Conservation (phyloP, 2,113 vertebrate genomes). For the Seriola dumerili region DNA sequence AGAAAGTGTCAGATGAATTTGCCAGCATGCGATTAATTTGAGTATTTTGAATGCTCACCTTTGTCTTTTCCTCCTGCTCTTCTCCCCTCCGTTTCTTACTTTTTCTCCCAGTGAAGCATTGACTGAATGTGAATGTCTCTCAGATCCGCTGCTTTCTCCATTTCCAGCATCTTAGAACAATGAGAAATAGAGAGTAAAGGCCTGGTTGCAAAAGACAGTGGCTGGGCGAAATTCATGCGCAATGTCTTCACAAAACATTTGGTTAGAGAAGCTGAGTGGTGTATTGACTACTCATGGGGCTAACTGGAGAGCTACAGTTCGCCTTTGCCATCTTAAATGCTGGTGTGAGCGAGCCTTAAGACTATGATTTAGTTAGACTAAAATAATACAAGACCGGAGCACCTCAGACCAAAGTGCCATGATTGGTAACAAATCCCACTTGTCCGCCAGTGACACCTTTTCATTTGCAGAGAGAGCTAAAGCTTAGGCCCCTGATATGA, state of each 20-base stretch:
- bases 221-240: neutral
- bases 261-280: neutral
- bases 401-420: neutral
- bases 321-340: neutral
- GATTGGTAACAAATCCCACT: neutral
- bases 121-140: neutral
- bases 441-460: neutral
- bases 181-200: neutral
- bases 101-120: neutral
- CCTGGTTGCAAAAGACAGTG: neutral
- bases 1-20: constrained; percentile 38
- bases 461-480: constrained; percentile 12
- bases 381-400: neutral
- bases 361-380: neutral
- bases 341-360: neutral
- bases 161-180: neutral
- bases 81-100: neutral
- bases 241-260: neutral
- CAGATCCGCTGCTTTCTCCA: neutral
- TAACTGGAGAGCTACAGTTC: neutral
- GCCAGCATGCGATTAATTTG: constrained; percentile 39
- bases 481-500: constrained; percentile 8
- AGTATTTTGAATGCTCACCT: constrained; percentile 4
- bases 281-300: neutral
- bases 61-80: neutral